Conservation (phyloP, 2,888 invertebrate genomes). For the Chromoteleia sp. region DNA sequence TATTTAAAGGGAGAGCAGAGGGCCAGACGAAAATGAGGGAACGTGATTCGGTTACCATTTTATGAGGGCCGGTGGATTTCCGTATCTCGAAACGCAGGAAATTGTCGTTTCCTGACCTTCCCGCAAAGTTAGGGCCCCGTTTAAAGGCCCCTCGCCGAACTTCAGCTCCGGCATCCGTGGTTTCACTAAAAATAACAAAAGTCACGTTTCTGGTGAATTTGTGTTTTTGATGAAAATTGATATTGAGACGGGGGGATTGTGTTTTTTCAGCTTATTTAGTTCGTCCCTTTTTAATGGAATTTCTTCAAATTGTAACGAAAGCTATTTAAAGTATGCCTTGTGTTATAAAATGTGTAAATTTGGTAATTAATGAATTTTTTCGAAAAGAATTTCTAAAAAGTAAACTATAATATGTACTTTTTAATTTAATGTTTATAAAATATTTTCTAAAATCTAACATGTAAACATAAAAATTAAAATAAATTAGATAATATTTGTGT, state of each 20-base stretch:
- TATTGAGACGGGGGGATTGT: slow-evolving; percentile 1
- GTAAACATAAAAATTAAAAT: too few relatives aligned
- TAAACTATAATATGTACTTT: too few relatives aligned
- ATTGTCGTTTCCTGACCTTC: slow-evolving; percentile 86
- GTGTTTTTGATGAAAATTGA: slow-evolving; percentile 16
- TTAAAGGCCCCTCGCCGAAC: slow-evolving; percentile 89
- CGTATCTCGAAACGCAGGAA: slow-evolving; percentile 95
- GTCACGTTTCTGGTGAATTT: slow-evolving; percentile 42
- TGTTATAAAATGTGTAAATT: too few relatives aligned
- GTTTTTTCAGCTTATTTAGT: slow-evolving; percentile 46
- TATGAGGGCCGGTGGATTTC: slow-evolving; percentile 95
- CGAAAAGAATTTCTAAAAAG: too few relatives aligned
- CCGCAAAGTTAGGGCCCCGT: slow-evolving; percentile 78
- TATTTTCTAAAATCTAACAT: too few relatives aligned
- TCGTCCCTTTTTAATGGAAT: background rate
- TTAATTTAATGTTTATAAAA: too few relatives aligned
- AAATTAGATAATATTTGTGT: too few relatives aligned
- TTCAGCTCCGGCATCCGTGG: slow-evolving; percentile 92
- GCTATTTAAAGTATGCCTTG: background rate
- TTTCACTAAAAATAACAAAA: slow-evolving; percentile 86
- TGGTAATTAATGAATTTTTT: background rate
- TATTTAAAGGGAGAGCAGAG: slow-evolving; percentile 8
- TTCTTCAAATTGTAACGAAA: slow-evolving; percentile 23
- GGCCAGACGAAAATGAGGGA: slow-evolving; percentile 32
- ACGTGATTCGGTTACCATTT: slow-evolving; percentile 88